Base-by-base conservation (phyloP, 1,140 invertebrate genomes). In the Oppia nitens region DNA sequence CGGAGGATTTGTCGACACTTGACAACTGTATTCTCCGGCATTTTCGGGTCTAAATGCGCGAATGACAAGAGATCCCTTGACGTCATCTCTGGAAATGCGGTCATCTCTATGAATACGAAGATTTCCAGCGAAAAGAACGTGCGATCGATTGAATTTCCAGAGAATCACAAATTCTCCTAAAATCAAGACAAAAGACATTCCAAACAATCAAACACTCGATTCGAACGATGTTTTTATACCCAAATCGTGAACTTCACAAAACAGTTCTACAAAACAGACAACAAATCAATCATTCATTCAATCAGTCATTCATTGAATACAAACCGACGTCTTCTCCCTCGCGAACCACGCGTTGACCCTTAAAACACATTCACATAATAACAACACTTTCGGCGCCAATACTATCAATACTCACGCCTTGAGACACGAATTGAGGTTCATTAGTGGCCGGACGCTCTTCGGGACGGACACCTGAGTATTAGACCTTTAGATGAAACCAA, bases 131-230 rank as follows among this genome's bases (percentile, higher is more conserved):
- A 57, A 61, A 20, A 61, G 26, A 20, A 57, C 27, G 2, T 47
- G 53, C n/a, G 47, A 57, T 17, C 47, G 52, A 14, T 27, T 55
- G 45, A 48, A 57, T 26, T 57, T 61, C 60, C 60, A 61, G n/a
- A 61, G 21, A 45, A 61, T 23, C 17, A 61, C 60, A 53, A 53
- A 61, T 40, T 57, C 60, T 21, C 60, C 60, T 61, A 40, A n/a
- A n/a, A n/a, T n/a, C n/a, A n/a, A n/a, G n/a, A n/a, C n/a, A n/a
- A n/a, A n/a, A n/a, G n/a, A n/a, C n/a, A n/a, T n/a, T n/a, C n/a
- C n/a, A n/a, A n/a, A n/a, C n/a, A n/a, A n/a, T n/a, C n/a, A n/a
- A n/a, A n/a, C n/a, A n/a, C n/a, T n/a, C n/a, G n/a, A n/a, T n/a
- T n/a, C n/a, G n/a, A n/a, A n/a, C n/a, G n/a, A n/a, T n/a, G n/a